These are phyloP conservation scores for Aporrectodea caliginosa DNA, from an alignment of 1,140 invertebrate genomes.

Conservation along the genomic window DNA sequence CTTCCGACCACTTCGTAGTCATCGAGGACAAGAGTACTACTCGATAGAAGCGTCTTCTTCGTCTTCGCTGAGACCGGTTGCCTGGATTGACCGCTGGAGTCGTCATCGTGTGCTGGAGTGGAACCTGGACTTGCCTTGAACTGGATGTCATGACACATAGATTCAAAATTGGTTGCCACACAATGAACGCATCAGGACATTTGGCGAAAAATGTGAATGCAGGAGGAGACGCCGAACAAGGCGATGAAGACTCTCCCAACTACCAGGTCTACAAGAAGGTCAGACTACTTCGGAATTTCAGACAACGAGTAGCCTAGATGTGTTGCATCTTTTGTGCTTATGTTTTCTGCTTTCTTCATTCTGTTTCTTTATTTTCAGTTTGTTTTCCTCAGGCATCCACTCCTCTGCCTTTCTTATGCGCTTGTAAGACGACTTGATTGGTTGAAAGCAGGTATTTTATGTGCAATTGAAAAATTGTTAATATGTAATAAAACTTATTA, in stretches of 20 bases:
- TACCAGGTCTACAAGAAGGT: background rate
- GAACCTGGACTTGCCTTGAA: too few relatives aligned
- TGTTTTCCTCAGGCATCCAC: too few relatives aligned
- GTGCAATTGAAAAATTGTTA: too few relatives aligned
- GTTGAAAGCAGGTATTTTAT: too few relatives aligned
- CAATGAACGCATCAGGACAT: background rate
- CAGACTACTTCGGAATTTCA: too few relatives aligned
- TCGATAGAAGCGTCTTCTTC: background rate
- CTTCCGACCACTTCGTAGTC: background rate
- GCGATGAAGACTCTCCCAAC: background rate
- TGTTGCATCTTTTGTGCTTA: too few relatives aligned
- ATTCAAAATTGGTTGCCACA: background rate
- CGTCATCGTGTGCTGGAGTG: background rate
- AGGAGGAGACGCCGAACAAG: background rate
- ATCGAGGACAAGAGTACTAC: background rate
- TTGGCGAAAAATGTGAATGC: background rate
- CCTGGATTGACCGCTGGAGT: background rate
- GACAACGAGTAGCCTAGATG: too few relatives aligned
- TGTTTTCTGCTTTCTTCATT: too few relatives aligned
- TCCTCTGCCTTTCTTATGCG: too few relatives aligned
- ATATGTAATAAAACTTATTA: too few relatives aligned
- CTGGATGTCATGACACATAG: background rate
- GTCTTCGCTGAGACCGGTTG: background rate
- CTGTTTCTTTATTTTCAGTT: too few relatives aligned
- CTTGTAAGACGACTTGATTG: too few relatives aligned